These are phyloP conservation scores for Brenthis ino DNA, from an alignment of 2,888 invertebrate genomes.

Conservation along the genomic window DNA sequence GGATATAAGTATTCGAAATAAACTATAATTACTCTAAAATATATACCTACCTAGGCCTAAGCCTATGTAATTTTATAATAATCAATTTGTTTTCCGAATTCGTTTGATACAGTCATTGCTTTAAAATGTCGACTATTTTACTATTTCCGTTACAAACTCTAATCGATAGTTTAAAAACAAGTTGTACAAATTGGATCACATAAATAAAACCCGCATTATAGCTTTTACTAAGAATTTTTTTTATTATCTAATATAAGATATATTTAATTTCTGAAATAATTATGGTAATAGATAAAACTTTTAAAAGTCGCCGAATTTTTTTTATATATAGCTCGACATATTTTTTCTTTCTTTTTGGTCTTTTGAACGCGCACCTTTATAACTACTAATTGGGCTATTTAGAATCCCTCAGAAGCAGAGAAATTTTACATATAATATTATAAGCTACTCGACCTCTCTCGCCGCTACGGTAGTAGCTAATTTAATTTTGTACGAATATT, in stretches of 20 bases:
- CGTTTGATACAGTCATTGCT: conserved; percentile 10
- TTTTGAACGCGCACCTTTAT: no score
- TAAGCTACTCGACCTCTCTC: no score
- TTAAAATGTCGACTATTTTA: conserved; percentile 17
- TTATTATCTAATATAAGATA: conserved; percentile 6
- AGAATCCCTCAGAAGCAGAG: no score
- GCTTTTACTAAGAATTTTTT: conserved; percentile 12
- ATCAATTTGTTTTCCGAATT: background rate
- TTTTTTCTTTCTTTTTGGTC: no score
- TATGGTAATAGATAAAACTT: conserved; percentile 14
- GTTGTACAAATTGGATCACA: conserved; percentile 17
- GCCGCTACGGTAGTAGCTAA: no score
- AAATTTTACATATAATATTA: no score
- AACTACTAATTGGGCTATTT: no score
- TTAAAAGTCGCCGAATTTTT: background rate
- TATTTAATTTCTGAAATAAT: conserved; percentile 15
- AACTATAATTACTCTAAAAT: background rate
- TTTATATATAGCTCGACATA: no score
- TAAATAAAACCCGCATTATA: conserved; percentile 17
- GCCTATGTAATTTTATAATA: background rate
- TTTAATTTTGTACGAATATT: no score
- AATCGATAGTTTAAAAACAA: conserved; percentile 15
- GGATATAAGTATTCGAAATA: background rate
- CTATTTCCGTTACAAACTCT: conserved; percentile 12
- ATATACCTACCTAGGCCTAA: background rate